These are phyloP conservation scores for Drosophila bifasciata DNA, from an alignment of 1,140 invertebrate genomes.

Conservation along the genomic window DNA sequence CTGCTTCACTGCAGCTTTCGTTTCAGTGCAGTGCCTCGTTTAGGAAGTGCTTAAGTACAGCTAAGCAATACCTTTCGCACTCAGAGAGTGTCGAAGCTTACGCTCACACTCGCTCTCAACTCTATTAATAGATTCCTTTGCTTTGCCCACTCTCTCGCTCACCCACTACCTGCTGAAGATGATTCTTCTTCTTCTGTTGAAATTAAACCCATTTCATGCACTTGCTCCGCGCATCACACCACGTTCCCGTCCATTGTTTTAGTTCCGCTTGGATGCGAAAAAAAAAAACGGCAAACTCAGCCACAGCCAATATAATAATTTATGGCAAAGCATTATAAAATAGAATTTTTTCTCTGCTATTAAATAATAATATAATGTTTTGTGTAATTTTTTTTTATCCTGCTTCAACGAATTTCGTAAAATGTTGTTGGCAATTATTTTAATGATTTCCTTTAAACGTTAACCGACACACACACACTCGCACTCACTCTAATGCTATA, in stretches of 20 bases:
- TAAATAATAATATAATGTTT: constrained; percentile 68
- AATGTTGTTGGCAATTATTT: constrained; percentile 78
- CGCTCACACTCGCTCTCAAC: too few species aligned
- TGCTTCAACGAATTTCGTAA: constrained; percentile 75
- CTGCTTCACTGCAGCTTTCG: too few species aligned
- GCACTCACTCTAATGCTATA: constrained; percentile 68
- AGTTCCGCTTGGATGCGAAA: constrained; percentile 42
- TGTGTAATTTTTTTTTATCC: constrained; percentile 55
- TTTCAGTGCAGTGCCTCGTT: too few species aligned
- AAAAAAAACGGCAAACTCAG: constrained; percentile 22
- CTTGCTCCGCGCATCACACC: neutral
- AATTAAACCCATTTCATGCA: too few species aligned
- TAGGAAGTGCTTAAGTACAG: too few species aligned
- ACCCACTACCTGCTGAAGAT: too few species aligned
- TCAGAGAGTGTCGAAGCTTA: too few species aligned
- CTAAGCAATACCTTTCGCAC: too few species aligned
- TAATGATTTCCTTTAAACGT: constrained; percentile 82
- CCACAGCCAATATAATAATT: constrained; percentile 45
- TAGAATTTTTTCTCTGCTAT: constrained; percentile 51
- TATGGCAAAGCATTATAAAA: constrained; percentile 46
- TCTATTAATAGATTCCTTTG: neutral
- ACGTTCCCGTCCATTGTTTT: constrained; percentile 34
- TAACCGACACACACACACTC: constrained; percentile 31
- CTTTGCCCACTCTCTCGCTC: neutral
- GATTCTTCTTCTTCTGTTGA: too few species aligned